Evolutionary conservation across 2,113 vertebrate genomes (phyloP).

Genomic region (Accipiter cooperii): DNA sequence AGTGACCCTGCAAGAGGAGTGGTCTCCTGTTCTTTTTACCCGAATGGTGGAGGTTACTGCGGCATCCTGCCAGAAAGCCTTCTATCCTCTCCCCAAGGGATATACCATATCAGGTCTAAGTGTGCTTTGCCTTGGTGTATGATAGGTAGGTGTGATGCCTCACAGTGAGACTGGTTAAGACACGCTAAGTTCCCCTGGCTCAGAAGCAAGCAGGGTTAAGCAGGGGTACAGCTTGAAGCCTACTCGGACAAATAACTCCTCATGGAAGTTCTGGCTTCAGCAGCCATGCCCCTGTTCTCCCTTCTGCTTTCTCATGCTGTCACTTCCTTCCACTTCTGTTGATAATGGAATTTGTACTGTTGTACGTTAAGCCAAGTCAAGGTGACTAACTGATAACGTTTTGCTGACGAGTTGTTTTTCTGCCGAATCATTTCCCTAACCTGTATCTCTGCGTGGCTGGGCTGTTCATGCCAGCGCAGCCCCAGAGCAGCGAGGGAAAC

Average conservation of each 20-base stretch:
- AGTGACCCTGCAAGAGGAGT: not conserved
- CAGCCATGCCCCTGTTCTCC: not conserved
- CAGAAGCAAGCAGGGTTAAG: not conserved
- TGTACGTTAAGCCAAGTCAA: not conserved
- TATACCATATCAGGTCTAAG: accelerated
- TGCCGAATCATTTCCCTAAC: not conserved
- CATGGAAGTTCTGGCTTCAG: not conserved
- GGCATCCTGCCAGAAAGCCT: not conserved
- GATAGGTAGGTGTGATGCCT: not conserved
- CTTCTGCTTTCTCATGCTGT: not conserved
- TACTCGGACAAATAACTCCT: not conserved
- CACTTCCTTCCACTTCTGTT: not conserved
- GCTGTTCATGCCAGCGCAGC: not conserved
- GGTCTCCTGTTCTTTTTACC: not conserved
- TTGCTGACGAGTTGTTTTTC: not conserved
- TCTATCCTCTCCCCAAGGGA: not conserved
- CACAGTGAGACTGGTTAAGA: no score
- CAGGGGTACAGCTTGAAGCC: not conserved
- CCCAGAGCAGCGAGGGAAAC: accelerated
- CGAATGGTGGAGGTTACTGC: not conserved
- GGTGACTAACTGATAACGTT: not conserved
- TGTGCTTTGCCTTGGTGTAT: not conserved
- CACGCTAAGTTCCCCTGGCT: not conserved
- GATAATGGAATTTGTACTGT: not conserved
- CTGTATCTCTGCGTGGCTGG: not conserved